Evolutionary conservation across 1,140 invertebrate species (phyloP), one percentile per base, ranked within the genome.

Genomic region (Bombus pyrosoma): DNA sequence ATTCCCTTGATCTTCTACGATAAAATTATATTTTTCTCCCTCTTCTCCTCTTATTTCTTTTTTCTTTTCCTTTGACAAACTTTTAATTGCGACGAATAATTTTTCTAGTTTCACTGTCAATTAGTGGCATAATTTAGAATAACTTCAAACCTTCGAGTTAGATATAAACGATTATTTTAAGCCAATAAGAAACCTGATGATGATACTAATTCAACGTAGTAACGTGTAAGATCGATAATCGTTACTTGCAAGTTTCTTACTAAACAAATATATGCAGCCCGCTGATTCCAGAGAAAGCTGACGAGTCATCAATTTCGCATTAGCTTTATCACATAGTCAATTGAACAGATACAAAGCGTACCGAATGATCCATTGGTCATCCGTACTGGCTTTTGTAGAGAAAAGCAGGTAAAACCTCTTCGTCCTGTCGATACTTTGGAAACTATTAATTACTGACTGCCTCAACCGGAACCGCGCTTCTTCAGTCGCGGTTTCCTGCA

Each of bases 391-490:
- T 22, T 37, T 37, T 10, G 2, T 1, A 32, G 18, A 3, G 18
- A 10, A 25, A 37, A 10, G n/a, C n/a, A n/a, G 4, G 1, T 25
- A 9, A 53, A 76, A 43, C 28, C 59, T 73, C n/a, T 4, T 10
- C 32, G 57, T 4, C 1, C 32, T 10, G 47, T 39, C 47, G 39
- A 71, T 79, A 72, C 53, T 72, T 39, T 22, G 37, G 53, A 80
- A 80, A 80, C 83, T 47, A 71, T 62, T 80, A 85, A 81, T 85
- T 81, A 74, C 34, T 13, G 77, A 12, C 43, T 74, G 59, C 25
- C 1, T 41, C 18, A 68, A 64, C 81, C 68, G 83, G 41, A 73
- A 71, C 22, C n/a, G 83, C 69, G 47, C 69, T 57, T 69, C 84
- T 53, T 84, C 39, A 39, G n/a, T 37, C 34, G 83, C n/a, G 83